Evolutionary conservation across 2,888 invertebrate genomes (phyloP).

Genomic region (Aleiodes testaceus): DNA sequence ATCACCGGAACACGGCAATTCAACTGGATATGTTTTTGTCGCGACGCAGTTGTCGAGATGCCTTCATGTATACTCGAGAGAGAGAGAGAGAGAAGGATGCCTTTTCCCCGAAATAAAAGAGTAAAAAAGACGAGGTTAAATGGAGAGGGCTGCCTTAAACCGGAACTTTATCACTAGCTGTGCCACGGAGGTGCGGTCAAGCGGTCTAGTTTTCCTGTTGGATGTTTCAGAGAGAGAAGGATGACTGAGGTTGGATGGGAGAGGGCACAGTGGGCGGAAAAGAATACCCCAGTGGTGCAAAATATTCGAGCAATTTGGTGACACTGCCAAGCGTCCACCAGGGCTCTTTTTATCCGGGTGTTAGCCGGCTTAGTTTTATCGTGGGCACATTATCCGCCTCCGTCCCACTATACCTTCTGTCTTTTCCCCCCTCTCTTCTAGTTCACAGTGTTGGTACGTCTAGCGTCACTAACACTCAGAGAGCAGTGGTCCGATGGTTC

Average conservation of each 20-base stretch:
- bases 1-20: slow-evolving; percentile 9
- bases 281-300: slow-evolving; percentile 53
- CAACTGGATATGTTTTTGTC: slow-evolving; percentile 22
- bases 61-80: not conserved
- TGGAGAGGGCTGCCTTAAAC: slow-evolving; percentile 55
- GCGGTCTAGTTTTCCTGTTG: slow-evolving; percentile 45
- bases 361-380: slow-evolving; percentile 70
- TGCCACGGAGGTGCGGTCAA: slow-evolving; percentile 53
- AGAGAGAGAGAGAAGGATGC: not conserved
- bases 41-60: slow-evolving; percentile 9
- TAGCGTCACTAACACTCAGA: slow-evolving; percentile 21
- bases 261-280: not conserved
- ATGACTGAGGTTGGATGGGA: not conserved
- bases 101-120: not conserved
- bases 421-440: slow-evolving; percentile 37
- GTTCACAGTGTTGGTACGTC: slow-evolving; percentile 1
- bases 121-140: slow-evolving; percentile 29
- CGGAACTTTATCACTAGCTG: slow-evolving; percentile 62
- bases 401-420: slow-evolving; percentile 44
- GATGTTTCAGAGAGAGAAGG: slow-evolving; percentile 4
- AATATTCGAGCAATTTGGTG: slow-evolving; percentile 70
- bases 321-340: slow-evolving; percentile 63
- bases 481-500: slow-evolving; percentile 34
- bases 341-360: slow-evolving; percentile 65
- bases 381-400: slow-evolving; percentile 62